These are phyloP conservation scores for Caenorhabditis drosophilae DNA, from an alignment of 2,888 invertebrate species.

Conservation along the genomic window DNA sequence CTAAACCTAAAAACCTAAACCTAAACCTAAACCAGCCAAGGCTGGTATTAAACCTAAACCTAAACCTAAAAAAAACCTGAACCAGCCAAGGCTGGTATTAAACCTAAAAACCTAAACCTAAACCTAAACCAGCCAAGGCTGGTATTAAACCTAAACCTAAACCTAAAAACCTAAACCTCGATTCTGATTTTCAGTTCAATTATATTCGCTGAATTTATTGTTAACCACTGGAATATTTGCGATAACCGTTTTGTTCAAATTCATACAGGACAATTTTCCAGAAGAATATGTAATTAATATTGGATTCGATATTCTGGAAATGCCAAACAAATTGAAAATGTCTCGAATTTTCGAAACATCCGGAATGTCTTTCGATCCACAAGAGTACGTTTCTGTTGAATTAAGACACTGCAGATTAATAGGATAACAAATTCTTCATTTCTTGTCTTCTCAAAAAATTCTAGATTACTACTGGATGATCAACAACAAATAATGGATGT, in stretches of 20 bases:
- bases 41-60: no score
- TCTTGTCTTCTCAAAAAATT: not conserved
- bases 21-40: no score
- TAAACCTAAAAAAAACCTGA: no score
- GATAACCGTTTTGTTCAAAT: conserved; percentile 3
- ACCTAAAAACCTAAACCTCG: not conserved
- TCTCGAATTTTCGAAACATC: conserved; percentile 42
- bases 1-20: no score
- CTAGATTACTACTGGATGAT: not conserved
- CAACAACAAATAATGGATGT: not conserved
- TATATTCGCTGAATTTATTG: conserved; percentile 42
- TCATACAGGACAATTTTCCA: conserved; percentile 13
- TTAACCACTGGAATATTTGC: conserved; percentile 24
- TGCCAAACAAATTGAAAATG: conserved; percentile 20
- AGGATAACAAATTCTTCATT: not conserved
- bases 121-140: no score
- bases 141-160: not conserved
- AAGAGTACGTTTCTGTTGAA: conserved; percentile 42
- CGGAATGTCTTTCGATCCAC: conserved; percentile 64
- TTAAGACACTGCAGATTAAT: not conserved
- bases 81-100: no score
- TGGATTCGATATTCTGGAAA: conserved; percentile 20
- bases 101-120: no score
- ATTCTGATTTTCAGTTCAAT: conserved; percentile 26
- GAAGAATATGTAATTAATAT: conserved; percentile 9